Evolutionary conservation across 2,797 vertebrate genomes (phyloP), one percentile per base, ranked within the genome.

Genomic region (Hybognathus amarus): DNA sequence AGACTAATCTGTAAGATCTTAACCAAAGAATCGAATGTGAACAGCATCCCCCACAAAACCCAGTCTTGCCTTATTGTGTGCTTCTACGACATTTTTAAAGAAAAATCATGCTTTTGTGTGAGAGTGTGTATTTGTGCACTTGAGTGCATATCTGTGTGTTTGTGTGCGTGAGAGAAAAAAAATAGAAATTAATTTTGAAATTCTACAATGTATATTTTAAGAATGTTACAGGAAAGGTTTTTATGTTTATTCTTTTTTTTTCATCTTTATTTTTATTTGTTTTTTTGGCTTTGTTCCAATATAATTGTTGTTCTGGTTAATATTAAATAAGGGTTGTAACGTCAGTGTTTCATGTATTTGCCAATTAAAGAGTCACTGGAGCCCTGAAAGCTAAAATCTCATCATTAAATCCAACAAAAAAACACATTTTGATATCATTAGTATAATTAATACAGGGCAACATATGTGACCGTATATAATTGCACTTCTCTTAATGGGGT

Each of bases 271-370:
- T 52, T 75, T 82, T 61, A 12, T 59, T 56, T 59, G 4, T 42
- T 24, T 17, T n/a, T 56, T 38, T 54, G 68, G 22, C 84, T 83
- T 77, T 84, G 83, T 84, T 87, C 50, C 77, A 77, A 78, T 87
- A 86, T 69, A 24, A 78, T 66, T 80, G 40, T 78, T 88, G 84
- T 79, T 87, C 68, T 87, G 81, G 81, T 89, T 77, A 68, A 69
- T 84, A 85, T 69, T 74, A 79, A 77, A 83, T 85, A 80, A 88
- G 82, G 87, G 79, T 88, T 87, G 85, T 82, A 82, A 83, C 40
- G 82, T 88, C 80, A 80, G 45, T 84, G 83, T 89, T 81, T 89
- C 80, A 77, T 82, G 76, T 80, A 87, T 85, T 79, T 86, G 79
- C 79, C 73, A 82, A 86, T 86, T 47, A 78, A 89, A 89, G 69